A percentile compares a stretch with the other conserved stretches of the same genome.
These are phyloP conservation scores for Heliconius erato DNA, from an alignment of 2,888 invertebrate species.

Conservation along the genomic window DNA sequence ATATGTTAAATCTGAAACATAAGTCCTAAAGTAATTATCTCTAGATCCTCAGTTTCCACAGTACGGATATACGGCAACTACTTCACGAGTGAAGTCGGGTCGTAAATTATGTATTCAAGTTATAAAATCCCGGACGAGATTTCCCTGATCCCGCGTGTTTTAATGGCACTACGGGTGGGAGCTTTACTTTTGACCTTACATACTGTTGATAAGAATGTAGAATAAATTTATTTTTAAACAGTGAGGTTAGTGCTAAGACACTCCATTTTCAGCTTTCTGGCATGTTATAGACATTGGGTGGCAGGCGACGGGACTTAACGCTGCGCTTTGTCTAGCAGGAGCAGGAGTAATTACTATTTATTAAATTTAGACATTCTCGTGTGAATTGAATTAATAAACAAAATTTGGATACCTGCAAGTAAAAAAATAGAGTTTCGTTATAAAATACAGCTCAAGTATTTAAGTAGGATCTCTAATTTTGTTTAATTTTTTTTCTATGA, in stretches of 20 bases:
- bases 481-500: too few relatives aligned
- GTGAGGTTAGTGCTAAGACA: neutral
- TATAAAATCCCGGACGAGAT: conserved; percentile 79
- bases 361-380: too few relatives aligned
- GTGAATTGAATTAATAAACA: too few relatives aligned
- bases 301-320: too few relatives aligned
- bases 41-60: conserved; percentile 31
- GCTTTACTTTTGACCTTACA: conserved; percentile 54
- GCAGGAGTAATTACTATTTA: too few relatives aligned
- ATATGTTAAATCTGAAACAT: neutral
- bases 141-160: conserved; percentile 77
- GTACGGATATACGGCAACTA: conserved; percentile 43
- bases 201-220: conserved; percentile 41
- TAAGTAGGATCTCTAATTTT: too few relatives aligned
- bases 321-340: too few relatives aligned
- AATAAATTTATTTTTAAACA: neutral
- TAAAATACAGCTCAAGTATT: too few relatives aligned
- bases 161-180: conserved; percentile 69
- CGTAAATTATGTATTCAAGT: conserved; percentile 82
- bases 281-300: too few relatives aligned
- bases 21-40: conserved; percentile 34
- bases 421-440: too few relatives aligned
- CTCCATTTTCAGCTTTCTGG: too few relatives aligned
- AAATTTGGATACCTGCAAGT: too few relatives aligned
- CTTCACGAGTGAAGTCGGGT: conserved; percentile 58